Evolutionary conservation across 2,888 invertebrate species (phyloP).

Genomic region (Elmis aenea): DNA sequence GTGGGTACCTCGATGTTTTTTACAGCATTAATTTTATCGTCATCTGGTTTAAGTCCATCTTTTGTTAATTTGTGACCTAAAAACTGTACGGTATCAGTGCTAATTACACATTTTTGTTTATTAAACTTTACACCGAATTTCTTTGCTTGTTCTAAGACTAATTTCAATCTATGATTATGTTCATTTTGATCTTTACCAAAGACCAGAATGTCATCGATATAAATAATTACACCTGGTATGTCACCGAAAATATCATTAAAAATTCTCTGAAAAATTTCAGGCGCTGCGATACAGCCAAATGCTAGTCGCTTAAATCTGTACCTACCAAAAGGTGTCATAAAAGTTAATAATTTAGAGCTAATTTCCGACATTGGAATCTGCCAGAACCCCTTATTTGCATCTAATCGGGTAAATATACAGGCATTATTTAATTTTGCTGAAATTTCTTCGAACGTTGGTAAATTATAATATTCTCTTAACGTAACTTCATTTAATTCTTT

Average conservation of each 20-base stretch:
- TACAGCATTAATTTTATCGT: too few relatives aligned
- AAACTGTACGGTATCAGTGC: too few relatives aligned
- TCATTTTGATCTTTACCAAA: conserved; percentile 19
- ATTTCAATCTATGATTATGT: too few relatives aligned
- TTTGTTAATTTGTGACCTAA: too few relatives aligned
- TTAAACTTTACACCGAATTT: too few relatives aligned
- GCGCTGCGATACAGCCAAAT: conserved; percentile 33
- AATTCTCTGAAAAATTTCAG: conserved; percentile 36
- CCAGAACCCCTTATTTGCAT: conserved; percentile 20
- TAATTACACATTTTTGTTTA: too few relatives aligned
- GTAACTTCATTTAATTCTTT: conserved; percentile 20
- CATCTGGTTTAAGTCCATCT: too few relatives aligned
- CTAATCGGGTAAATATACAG: too few relatives aligned
- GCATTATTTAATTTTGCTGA: too few relatives aligned
- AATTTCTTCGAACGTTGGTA: too few relatives aligned
- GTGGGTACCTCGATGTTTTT: too few relatives aligned
- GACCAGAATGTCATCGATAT: conserved; percentile 37
- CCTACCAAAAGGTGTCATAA: conserved; percentile 16
- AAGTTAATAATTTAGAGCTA: conserved; percentile 5
- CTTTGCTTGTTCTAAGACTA: too few relatives aligned
- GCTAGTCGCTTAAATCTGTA: conserved; percentile 31
- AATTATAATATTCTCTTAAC: conserved; percentile 23
- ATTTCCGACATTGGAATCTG: conserved; percentile 10
- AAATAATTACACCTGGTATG: conserved; percentile 33
- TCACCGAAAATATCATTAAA: conserved; percentile 34